Evolutionary conservation across 2,113 vertebrate species (phyloP).

Genomic region (Cricetomys ansorgei): DNA sequence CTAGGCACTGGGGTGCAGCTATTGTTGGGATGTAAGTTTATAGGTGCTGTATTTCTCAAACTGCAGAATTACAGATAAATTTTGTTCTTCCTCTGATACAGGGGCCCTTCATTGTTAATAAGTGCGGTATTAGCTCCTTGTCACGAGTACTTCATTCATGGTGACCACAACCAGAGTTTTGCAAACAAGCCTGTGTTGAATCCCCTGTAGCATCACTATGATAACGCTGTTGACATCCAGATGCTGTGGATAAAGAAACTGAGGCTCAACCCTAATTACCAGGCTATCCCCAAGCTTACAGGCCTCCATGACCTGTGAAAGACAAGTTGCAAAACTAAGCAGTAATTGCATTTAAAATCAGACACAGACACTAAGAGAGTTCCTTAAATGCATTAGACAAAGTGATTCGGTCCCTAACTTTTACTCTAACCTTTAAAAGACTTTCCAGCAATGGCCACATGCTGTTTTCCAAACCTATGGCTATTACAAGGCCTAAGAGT

Average conservation of each 20-base stretch:
- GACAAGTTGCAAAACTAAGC: conserved; percentile 8
- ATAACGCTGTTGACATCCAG: not conserved
- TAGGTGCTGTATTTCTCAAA: not conserved
- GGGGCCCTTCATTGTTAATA: not conserved
- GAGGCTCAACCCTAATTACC: not conserved
- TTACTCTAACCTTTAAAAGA: conserved; percentile 44
- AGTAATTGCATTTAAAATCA: not conserved
- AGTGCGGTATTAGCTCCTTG: not conserved
- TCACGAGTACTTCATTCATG: not conserved
- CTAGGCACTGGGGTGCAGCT: not conserved
- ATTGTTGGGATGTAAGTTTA: not conserved
- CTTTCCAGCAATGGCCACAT: not conserved
- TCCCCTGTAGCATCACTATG: not conserved
- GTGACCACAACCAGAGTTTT: not conserved
- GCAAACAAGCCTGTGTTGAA: not conserved
- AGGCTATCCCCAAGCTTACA: not conserved
- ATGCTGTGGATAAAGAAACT: not conserved
- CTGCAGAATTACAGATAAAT: not conserved
- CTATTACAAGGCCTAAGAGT: conserved; percentile 3
- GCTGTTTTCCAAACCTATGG: not conserved
- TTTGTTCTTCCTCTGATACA: not conserved
- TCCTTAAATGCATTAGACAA: not conserved
- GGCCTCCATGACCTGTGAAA: not conserved
- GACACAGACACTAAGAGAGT: not conserved
- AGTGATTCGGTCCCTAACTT: conserved; percentile 9